A percentile compares a stretch with the other conserved stretches of the same genome.
Evolutionary conservation across 2,797 vertebrate species (phyloP).

Genomic region (Arrhamphus sclerolepis): DNA sequence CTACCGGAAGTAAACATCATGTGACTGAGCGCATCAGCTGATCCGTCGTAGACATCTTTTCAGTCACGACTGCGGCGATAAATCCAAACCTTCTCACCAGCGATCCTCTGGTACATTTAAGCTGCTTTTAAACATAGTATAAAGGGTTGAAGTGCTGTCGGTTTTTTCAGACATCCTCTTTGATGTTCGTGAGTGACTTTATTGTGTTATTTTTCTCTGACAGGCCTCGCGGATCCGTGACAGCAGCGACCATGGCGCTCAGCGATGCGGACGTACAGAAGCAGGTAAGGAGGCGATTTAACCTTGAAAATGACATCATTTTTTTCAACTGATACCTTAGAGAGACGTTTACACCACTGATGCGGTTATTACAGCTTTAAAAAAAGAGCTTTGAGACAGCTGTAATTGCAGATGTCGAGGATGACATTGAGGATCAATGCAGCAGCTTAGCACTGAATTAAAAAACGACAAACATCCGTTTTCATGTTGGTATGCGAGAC

Average conservation of each 20-base stretch:
- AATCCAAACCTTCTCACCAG: slow-evolving; percentile 51
- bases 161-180: rapidly evolving
- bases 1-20: slow-evolving; percentile 76
- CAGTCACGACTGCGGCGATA: slow-evolving; percentile 71
- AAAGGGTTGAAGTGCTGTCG: rapidly evolving
- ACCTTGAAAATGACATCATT: slow-evolving; percentile 17
- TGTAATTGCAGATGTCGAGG: background rate
- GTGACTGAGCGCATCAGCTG: slow-evolving; percentile 80
- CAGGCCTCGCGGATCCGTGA: slow-evolving; percentile 57
- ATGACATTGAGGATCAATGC: slow-evolving; percentile 67
- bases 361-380: rapidly evolving
- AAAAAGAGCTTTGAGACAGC: rapidly evolving
- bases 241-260: slow-evolving; percentile 87
- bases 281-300: slow-evolving; percentile 83
- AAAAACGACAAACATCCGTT: background rate
- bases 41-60: slow-evolving; percentile 73
- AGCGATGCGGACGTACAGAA: slow-evolving; percentile 98
- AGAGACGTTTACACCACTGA: rapidly evolving
- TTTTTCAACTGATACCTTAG: rapidly evolving
- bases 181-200: background rate
- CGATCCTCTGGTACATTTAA: slow-evolving; percentile 52
- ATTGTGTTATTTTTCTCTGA: background rate
- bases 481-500: background rate
- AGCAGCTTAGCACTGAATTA: slow-evolving; percentile 18
- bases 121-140: rapidly evolving